Percentiles rank a stretch among this genome's conserved stretches.
phyloP scores from a whole-genome alignment of 2,888 invertebrate species.

The Gandaritis pyraliata region DNA sequence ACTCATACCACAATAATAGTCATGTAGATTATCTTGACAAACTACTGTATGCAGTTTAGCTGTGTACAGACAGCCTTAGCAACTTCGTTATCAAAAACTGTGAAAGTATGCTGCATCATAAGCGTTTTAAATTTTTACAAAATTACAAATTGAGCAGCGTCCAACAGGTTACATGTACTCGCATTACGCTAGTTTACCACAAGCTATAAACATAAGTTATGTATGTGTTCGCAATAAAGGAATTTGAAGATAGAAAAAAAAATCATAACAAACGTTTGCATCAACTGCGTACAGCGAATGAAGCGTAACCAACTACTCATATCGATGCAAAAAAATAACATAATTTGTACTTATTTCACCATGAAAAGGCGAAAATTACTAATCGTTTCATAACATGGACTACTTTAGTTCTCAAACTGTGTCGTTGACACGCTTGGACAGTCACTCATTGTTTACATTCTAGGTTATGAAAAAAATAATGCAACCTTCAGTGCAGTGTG shows the following conservation, averaged over 20 bases:
- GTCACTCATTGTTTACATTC: constrained; percentile 28
- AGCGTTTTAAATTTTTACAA: too few species aligned
- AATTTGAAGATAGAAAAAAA: too few species aligned
- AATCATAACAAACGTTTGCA: constrained; percentile 9
- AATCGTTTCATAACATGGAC: constrained; percentile 29
- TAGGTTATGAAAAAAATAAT: neutral
- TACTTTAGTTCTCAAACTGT: constrained; percentile 26
- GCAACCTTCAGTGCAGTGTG: constrained; percentile 16
- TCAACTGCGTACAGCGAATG: constrained; percentile 7
- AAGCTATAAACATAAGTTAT: too few species aligned
- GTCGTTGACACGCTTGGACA: constrained; percentile 33
- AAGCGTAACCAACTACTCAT: constrained; percentile 12
- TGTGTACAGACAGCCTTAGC: too few species aligned
- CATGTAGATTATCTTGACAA: neutral
- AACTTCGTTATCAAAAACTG: too few species aligned
- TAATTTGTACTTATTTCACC: constrained; percentile 20
- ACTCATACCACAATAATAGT: too few species aligned
- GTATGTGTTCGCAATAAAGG: too few species aligned
- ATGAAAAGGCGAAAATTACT: constrained; percentile 21
- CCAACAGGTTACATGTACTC: too few species aligned
- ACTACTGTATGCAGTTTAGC: neutral
- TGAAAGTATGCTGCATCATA: too few species aligned
- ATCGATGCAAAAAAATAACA: constrained; percentile 3
- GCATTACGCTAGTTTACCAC: too few species aligned
- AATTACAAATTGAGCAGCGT: too few species aligned